Evolutionary conservation across 2,113 vertebrate genomes (phyloP).

Genomic region (Upupa epops): DNA sequence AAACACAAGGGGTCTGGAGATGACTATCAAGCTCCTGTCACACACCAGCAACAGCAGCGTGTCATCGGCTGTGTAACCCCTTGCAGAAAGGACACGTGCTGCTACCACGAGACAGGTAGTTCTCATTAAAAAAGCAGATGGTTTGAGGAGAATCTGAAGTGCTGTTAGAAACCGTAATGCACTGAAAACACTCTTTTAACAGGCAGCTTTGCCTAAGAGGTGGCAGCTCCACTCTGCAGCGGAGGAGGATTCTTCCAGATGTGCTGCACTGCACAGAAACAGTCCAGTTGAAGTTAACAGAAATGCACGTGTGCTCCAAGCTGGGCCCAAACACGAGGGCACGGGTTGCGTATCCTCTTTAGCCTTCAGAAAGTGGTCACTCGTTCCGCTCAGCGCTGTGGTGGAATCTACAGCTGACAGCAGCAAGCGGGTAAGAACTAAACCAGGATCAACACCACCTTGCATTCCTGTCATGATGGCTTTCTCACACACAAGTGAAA

Average conservation of each 20-base stretch:
- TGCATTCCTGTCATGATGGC: not conserved
- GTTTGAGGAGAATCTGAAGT: not conserved
- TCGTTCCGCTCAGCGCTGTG: not conserved
- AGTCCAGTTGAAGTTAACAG: not conserved
- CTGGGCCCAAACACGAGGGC: not conserved
- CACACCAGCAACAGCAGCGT: not conserved
- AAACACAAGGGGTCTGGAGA: not conserved
- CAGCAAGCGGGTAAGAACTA: not conserved
- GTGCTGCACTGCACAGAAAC: not conserved
- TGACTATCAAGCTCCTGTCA: not conserved
- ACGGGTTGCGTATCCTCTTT: not conserved
- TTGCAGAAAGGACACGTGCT: not conserved
- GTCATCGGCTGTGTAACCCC: not conserved
- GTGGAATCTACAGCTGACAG: not conserved
- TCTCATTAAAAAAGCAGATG: not conserved
- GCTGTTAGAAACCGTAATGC: not conserved
- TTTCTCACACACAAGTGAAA: not conserved
- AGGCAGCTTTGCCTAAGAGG: not conserved
- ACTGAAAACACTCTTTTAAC: not conserved
- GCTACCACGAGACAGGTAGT: not conserved
- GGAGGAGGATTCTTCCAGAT: not conserved
- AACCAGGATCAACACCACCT: not conserved
- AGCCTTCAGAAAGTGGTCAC: not conserved
- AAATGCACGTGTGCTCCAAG: not conserved
- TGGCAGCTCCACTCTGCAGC: not conserved